Conservation (phyloP, 30 jellyfish, hydroid and myxozoan genomes). For the Mastigias papua region DNA sequence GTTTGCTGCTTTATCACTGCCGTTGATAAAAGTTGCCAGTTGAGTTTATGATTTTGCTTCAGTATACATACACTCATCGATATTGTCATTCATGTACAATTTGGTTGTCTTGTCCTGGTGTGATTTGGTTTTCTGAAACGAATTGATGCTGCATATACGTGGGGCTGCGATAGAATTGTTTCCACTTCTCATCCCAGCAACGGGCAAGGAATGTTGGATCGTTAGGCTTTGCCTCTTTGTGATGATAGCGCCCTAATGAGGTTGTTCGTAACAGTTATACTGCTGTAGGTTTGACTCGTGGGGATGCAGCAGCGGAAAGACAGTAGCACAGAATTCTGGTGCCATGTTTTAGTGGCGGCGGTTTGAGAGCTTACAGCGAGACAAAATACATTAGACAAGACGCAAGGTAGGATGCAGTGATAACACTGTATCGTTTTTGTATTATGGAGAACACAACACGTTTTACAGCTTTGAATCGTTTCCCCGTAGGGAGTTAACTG, state of each 20-base stretch:
- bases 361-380: background rate
- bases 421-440: background rate
- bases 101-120: background rate
- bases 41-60: conserved; percentile 39
- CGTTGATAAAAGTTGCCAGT: conserved; percentile 8
- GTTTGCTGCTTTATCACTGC: background rate
- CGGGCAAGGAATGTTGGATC: too few relatives aligned
- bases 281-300: too few relatives aligned
- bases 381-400: background rate
- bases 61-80: background rate
- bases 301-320: too few relatives aligned
- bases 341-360: background rate
- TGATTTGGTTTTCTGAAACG: background rate
- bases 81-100: background rate
- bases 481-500: background rate
- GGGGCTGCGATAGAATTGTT: too few relatives aligned
- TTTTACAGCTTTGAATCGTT: background rate
- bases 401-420: background rate
- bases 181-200: too few relatives aligned
- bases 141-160: background rate
- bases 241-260: too few relatives aligned
- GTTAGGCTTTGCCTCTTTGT: too few relatives aligned
- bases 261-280: too few relatives aligned
- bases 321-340: too few relatives aligned
- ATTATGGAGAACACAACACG: background rate